These are phyloP conservation scores for Catocala sponsa DNA, from an alignment of 2,888 invertebrate genomes.

Conservation along the genomic window DNA sequence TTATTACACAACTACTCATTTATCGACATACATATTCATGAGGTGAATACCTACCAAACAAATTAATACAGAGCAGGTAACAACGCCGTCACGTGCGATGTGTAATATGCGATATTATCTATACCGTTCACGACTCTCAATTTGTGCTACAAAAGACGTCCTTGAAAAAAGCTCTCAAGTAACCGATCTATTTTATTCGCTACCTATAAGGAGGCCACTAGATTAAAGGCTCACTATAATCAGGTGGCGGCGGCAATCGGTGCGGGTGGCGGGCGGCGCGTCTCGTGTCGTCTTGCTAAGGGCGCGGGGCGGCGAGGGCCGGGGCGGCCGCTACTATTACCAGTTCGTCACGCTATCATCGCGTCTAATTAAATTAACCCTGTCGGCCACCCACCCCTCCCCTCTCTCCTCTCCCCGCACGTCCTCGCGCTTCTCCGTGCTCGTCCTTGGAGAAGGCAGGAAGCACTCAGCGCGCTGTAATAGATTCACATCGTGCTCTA, in stretches of 20 bases:
- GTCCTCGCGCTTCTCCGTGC: not conserved
- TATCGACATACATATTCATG: constrained; percentile 25
- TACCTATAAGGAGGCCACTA: constrained; percentile 5
- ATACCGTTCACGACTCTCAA: too few relatives aligned
- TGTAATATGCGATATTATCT: too few relatives aligned
- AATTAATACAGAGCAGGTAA: too few relatives aligned
- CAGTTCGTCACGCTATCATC: constrained; percentile 26
- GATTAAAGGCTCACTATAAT: too few relatives aligned
- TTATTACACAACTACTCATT: constrained; percentile 9
- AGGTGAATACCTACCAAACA: constrained; percentile 15
- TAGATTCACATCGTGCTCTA: not conserved
- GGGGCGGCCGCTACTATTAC: constrained; percentile 4
- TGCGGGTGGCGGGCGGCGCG: not conserved
- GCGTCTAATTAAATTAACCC: constrained; percentile 26
- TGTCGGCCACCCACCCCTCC: not conserved
- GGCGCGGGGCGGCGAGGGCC: not conserved
- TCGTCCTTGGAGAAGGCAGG: not conserved
- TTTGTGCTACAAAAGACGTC: too few relatives aligned
- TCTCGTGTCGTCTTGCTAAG: not conserved
- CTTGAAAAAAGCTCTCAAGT: too few relatives aligned
- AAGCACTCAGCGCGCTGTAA: not conserved
- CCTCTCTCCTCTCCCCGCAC: not conserved
- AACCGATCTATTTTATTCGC: constrained; percentile 15
- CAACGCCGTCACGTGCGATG: too few relatives aligned
- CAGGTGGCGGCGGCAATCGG: too few relatives aligned